Evolutionary conservation across 1,140 invertebrate species (phyloP).

Genomic region (Archivesica marissinica): DNA sequence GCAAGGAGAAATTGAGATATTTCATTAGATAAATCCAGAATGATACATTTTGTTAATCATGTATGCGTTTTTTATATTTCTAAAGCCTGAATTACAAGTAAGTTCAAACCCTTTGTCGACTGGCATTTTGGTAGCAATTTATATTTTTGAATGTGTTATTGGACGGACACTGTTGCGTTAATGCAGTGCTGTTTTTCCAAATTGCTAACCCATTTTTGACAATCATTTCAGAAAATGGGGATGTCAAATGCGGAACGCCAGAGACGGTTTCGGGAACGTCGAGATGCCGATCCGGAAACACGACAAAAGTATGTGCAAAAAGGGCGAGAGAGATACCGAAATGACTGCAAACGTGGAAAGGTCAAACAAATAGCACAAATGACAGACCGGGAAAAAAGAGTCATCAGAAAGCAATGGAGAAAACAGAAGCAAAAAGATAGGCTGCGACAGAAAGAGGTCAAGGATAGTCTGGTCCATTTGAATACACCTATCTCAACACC

Average conservation of each 20-base stretch:
- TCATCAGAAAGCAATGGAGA: conserved; percentile 26
- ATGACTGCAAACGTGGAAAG: conserved; percentile 13
- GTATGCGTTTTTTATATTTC: too few species aligned
- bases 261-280: conserved; percentile 7
- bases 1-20: too few species aligned
- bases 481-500: conserved; percentile 10
- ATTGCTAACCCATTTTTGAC: too few species aligned
- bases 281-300: conserved; percentile 34
- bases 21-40: too few species aligned
- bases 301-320: conserved; percentile 23
- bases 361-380: conserved; percentile 23
- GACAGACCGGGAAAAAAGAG: neutral
- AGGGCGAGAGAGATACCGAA: conserved; percentile 33
- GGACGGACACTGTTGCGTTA: neutral
- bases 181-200: neutral
- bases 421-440: conserved; percentile 18
- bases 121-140: neutral
- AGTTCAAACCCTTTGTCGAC: neutral
- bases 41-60: too few species aligned
- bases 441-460: neutral
- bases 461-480: neutral
- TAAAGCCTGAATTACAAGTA: neutral
- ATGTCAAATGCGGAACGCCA: conserved; percentile 12
- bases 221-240: conserved; percentile 25
- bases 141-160: neutral